These are phyloP conservation scores for Beris chalybata DNA, from an alignment of 2,888 invertebrate species.

Conservation along the genomic window DNA sequence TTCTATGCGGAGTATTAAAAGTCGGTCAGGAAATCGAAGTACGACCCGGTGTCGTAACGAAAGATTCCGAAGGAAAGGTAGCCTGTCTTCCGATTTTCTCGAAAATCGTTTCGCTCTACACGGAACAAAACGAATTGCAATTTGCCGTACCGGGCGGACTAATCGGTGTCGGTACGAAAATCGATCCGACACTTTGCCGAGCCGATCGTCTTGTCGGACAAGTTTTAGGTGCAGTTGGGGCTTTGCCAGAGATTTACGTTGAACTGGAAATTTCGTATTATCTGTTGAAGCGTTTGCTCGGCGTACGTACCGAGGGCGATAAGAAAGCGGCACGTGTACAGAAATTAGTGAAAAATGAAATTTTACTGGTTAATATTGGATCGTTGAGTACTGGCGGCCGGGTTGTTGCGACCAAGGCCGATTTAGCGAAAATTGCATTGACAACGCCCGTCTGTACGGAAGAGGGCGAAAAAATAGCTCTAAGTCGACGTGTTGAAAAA, in stretches of 20 bases:
- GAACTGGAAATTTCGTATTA: constrained; percentile 98
- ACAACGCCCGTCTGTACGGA: constrained; percentile 99
- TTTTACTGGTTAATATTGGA: constrained; percentile 96
- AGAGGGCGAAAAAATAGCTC: constrained; percentile 98
- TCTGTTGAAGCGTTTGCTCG: constrained; percentile 89
- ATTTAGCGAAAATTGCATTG: constrained; percentile 95
- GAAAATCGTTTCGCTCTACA: constrained; percentile 93
- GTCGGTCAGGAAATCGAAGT: constrained; percentile 99
- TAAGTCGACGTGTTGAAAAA: constrained; percentile 97
- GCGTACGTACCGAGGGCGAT: constrained; percentile 98
- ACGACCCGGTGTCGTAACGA: constrained; percentile 95
- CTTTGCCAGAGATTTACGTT: constrained; percentile 94
- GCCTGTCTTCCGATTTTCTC: constrained; percentile 97
- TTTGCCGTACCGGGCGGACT: constrained; percentile 99
- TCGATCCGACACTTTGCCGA: constrained; percentile 97
- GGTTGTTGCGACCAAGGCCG: constrained; percentile 91
- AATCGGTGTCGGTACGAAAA: constrained; percentile 98
- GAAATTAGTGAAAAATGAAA: constrained; percentile 87
- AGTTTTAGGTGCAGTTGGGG: constrained; percentile 94
- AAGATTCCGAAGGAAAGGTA: constrained; percentile 92
- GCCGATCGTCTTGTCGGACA: constrained; percentile 98
- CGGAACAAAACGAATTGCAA: constrained; percentile 97
- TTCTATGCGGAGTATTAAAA: constrained; percentile 91
- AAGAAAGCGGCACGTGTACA: constrained; percentile 98
- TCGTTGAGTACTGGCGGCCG: constrained; percentile 97